A percentile compares a stretch with the other conserved stretches of the same genome.
These are phyloP conservation scores for Choristoneura rosaceana DNA, from an alignment of 2,888 invertebrate genomes.

Conservation along the genomic window DNA sequence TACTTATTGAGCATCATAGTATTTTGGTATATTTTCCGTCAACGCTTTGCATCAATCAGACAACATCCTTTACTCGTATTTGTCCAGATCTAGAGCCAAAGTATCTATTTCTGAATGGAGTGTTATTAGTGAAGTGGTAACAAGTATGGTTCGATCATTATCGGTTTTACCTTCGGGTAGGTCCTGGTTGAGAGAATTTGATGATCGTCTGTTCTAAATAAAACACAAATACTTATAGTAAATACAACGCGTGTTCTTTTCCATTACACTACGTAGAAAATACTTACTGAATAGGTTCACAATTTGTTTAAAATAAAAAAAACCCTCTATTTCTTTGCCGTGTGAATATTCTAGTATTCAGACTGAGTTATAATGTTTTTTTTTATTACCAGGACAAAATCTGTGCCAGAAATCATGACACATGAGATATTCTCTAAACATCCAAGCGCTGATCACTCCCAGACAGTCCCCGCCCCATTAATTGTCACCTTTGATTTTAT, in stretches of 20 bases:
- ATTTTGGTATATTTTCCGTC: background rate
- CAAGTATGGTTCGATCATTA: constrained; percentile 44
- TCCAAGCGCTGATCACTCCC: no score
- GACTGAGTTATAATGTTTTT: background rate
- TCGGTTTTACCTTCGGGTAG: constrained; percentile 65
- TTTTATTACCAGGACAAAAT: no score
- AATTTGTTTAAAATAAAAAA: background rate
- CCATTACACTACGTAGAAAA: constrained; percentile 26
- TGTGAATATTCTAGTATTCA: no score
- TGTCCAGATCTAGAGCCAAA: constrained; percentile 3
- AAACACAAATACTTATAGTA: constrained; percentile 43
- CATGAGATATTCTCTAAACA: no score
- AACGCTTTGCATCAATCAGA: background rate
- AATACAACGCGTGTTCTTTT: constrained; percentile 21
- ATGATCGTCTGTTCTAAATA: constrained; percentile 50
- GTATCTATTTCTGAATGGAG: constrained; percentile 37
- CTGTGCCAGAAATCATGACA: no score
- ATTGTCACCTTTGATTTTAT: no score
- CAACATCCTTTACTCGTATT: constrained; percentile 11
- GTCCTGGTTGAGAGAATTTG: constrained; percentile 53
- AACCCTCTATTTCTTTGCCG: background rate
- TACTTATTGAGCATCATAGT: background rate
- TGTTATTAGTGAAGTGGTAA: constrained; percentile 32
- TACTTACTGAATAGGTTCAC: background rate
- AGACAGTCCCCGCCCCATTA: no score